Evolutionary conservation across 2,113 vertebrate species (phyloP), one percentile per base, ranked within the genome.

Genomic region (Chaenogobius annularis): DNA sequence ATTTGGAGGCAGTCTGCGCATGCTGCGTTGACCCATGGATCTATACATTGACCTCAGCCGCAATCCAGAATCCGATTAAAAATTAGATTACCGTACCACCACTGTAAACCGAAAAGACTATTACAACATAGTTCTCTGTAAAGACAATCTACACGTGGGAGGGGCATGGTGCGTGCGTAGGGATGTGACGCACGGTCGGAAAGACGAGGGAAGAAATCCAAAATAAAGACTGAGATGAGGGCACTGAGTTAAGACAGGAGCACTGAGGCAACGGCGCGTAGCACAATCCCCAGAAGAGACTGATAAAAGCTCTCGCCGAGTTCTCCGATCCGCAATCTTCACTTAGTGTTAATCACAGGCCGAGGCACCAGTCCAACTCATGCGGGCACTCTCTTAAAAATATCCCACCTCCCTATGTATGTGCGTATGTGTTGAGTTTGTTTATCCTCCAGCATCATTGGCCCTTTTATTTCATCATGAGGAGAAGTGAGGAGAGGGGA

Each of bases 271-370:
- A 75, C 66, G 61, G 78, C 74, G 78, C 73, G 52, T 66, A 69
- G 62, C 76, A 69, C 35, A 77, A 73, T 82, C 56, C 77, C 68
- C 82, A 43, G 64, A 73, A 58, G 79, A 77, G 58, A 67, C 12
- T 59, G 74, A 83, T 86, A 82, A 87, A 86, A 84, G 81, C 66
- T 40, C 44, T 46, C 3, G 15, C 67, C 68, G 80, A 85, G 66
- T 43, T 68, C 50, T 75, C 44, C 19, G 19, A 22, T 54, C 80
- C 65, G 20, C 73, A 74, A 75, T 83, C 84, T 74, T 59, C 70
- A 80, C 62, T 70, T 67, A 75, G 72, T 54, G 69, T 76, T 85
- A 83, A 86, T 83, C 80, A 68, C 20, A 44, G 26, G 63, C 47
- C n/a, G 37, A 35, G 11, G 43, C 46, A 43, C 40, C 19, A 17